A percentile compares a stretch with the other conserved stretches of the same genome.
Evolutionary conservation across 2,797 vertebrate species (phyloP).

Genomic region (Cuniculus paca): DNA sequence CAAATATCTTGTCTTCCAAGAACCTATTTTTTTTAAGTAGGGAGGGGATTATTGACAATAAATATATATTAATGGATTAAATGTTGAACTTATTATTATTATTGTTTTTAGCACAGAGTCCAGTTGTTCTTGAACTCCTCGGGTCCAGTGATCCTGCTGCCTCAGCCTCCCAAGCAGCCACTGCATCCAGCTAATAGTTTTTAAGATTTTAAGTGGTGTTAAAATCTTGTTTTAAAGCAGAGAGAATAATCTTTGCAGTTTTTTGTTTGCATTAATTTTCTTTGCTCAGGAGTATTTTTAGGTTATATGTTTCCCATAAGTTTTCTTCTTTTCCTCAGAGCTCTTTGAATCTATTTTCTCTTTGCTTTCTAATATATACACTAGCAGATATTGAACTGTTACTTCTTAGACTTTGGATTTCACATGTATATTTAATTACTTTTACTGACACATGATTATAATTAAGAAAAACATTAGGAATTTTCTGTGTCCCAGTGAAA

Average conservation of each 20-base stretch:
- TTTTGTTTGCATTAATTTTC: background rate
- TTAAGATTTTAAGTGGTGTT: background rate
- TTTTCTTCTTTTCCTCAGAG: constrained; percentile 4
- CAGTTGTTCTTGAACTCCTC: background rate
- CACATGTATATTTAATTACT: constrained; percentile 21
- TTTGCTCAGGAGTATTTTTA: constrained; percentile 18
- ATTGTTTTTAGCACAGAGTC: background rate
- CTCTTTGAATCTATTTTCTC: background rate
- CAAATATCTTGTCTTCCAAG: background rate
- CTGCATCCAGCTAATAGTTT: background rate
- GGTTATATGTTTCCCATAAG: background rate
- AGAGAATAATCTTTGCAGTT: background rate
- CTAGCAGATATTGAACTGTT: background rate
- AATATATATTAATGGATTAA: background rate
- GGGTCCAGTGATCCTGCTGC: background rate
- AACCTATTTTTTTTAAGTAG: constrained; percentile 20
- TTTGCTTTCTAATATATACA: constrained; percentile 36
- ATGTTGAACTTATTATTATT: constrained; percentile 40
- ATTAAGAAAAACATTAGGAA: constrained; percentile 20
- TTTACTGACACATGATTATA: constrained; percentile 3
- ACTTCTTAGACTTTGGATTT: background rate
- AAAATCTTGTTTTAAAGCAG: background rate
- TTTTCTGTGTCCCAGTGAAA: background rate
- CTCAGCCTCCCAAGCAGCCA: no score
- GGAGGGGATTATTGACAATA: background rate